Evolutionary conservation across 2,113 vertebrate genomes (phyloP).

Genomic region (Herpetotheres cachinnans): DNA sequence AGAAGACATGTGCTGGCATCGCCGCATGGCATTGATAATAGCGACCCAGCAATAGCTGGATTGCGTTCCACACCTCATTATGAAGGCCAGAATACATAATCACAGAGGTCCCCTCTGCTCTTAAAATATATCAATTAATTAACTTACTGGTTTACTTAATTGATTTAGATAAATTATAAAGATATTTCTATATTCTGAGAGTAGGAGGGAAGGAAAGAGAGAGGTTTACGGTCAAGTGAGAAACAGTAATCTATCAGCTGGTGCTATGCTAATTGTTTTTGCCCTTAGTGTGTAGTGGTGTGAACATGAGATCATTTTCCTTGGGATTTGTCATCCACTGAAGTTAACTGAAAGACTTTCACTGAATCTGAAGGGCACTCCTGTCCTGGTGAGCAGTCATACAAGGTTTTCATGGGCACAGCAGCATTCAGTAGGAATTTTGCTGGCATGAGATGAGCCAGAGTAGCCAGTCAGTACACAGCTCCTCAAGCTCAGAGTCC

Average conservation of each 20-base stretch:
- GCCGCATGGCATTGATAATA: not conserved
- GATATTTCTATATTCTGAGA: not conserved
- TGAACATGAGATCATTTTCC: not conserved
- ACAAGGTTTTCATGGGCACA: not conserved
- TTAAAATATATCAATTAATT: not conserved
- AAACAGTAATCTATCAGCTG: not conserved
- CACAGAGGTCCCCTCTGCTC: not conserved
- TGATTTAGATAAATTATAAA: not conserved
- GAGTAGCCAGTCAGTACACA: not conserved
- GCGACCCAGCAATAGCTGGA: not conserved
- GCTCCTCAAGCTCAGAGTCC: not conserved
- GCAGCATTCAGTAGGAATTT: not conserved
- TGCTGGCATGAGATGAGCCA: not conserved
- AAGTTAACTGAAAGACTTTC: not conserved
- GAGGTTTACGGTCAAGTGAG: not conserved
- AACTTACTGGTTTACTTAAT: not conserved
- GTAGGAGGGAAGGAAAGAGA: not conserved
- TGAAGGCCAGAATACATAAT: not conserved
- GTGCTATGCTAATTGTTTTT: not conserved
- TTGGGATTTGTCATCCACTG: not conserved
- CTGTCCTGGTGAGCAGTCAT: not conserved
- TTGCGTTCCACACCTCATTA: not conserved
- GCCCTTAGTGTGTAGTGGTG: not conserved
- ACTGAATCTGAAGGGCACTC: not conserved
- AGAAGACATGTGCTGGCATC: fast-evolving